Conservation (phyloP, 2,888 invertebrate species). For the Hymenopus coronatus region DNA sequence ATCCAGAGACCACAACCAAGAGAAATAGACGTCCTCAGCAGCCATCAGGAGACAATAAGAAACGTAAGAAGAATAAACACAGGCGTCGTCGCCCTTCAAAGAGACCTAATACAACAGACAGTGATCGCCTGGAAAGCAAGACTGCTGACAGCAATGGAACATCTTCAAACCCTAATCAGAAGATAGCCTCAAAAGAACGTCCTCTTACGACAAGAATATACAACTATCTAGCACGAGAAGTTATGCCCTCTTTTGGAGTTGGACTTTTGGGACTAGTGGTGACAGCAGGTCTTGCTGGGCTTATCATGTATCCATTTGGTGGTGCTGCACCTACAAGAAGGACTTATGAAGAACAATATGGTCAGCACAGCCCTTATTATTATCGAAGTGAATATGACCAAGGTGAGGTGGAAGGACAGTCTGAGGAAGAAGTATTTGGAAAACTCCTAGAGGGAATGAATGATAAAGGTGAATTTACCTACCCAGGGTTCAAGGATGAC, state of each 20-base stretch:
- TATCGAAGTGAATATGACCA: conserved; percentile 67
- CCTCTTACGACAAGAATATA: conserved; percentile 72
- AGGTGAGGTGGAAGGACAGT: conserved; percentile 60
- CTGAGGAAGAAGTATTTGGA: conserved; percentile 73
- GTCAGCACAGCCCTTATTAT: conserved; percentile 46
- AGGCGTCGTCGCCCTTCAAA: conserved; percentile 48
- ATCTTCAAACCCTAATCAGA: conserved; percentile 53
- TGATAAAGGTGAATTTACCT: conserved; percentile 37
- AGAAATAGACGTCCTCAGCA: conserved; percentile 15
- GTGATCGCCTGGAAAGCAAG: conserved; percentile 40
- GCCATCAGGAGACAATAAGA: conserved; percentile 37
- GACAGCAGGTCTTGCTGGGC: conserved; percentile 71
- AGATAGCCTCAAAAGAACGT: conserved; percentile 48
- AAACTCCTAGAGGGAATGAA: conserved; percentile 72
- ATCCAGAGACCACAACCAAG: conserved; percentile 30
- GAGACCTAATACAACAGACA: conserved; percentile 44
- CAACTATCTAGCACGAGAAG: conserved; percentile 73
- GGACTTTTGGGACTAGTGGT: conserved; percentile 72
- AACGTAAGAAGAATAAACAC: conserved; percentile 49
- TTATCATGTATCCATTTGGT: conserved; percentile 72
- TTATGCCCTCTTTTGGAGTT: conserved; percentile 77
- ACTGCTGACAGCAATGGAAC: conserved; percentile 46
- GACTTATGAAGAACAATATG: conserved; percentile 28
- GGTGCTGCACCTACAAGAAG: conserved; percentile 52
- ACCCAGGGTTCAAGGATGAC: conserved; percentile 36